Percentiles rank a stretch among this genome's conserved stretches.
Conservation (phyloP, 2,113 vertebrate genomes). For the Zapornia atra region DNA sequence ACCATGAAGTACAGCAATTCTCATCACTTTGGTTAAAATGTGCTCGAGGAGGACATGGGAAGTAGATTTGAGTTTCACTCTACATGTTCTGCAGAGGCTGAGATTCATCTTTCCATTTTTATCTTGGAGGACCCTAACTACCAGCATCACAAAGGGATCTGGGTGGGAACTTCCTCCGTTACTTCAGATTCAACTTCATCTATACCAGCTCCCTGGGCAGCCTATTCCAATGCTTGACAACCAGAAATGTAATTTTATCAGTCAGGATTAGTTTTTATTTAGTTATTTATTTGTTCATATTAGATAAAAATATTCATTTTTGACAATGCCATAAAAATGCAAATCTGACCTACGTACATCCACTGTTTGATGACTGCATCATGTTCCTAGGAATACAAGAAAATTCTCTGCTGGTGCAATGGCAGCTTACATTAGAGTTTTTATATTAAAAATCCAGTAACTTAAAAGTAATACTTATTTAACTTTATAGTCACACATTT, state of each 20-base stretch:
- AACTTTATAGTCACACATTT: background rate
- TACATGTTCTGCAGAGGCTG: background rate
- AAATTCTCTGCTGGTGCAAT: background rate
- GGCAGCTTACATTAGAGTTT: background rate
- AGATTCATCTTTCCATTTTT: background rate
- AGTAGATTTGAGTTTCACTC: background rate
- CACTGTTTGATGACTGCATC: background rate
- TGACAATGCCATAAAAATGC: background rate
- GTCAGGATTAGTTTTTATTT: background rate
- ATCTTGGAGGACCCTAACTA: background rate
- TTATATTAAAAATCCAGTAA: background rate
- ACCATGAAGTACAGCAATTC: background rate
- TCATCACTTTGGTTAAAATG: background rate
- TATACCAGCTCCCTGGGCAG: no score
- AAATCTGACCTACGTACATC: background rate
- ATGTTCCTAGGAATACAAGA: background rate
- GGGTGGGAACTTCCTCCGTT: background rate
- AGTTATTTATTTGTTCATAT: background rate
- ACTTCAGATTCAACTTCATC: background rate
- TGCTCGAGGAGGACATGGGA: background rate
- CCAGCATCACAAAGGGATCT: rapidly evolving
- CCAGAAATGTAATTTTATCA: background rate
- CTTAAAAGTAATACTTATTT: background rate
- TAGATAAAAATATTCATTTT: background rate
- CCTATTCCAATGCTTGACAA: no score